A percentile compares a stretch with the other conserved stretches of the same genome.
Conservation (phyloP, 2,797 vertebrate genomes). For the Zalophus californianus region DNA sequence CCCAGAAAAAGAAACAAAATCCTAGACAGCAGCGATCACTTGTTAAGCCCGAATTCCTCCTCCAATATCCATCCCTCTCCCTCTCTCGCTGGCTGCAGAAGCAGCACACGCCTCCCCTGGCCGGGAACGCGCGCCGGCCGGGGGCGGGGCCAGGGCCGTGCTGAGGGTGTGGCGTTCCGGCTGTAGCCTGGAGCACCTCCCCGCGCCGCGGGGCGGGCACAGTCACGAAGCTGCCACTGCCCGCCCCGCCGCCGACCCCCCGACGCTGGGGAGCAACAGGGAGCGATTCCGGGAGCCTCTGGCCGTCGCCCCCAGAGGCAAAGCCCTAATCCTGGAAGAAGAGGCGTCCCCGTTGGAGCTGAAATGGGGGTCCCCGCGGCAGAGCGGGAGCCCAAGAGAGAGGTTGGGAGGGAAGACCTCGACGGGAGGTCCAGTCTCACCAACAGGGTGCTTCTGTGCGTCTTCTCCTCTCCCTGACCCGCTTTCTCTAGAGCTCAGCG, state of each 20-base stretch:
- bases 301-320: background rate
- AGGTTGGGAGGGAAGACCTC: background rate
- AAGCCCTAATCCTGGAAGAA: background rate
- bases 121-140: conserved; percentile 71
- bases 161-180: conserved; percentile 74
- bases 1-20: conserved; percentile 64
- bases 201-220: background rate
- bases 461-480: background rate
- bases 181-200: conserved; percentile 48
- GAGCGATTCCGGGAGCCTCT: background rate
- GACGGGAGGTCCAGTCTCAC: background rate
- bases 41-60: conserved; percentile 76
- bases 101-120: conserved; percentile 82
- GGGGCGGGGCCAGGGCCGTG: conserved; percentile 77
- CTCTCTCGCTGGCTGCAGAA: conserved; percentile 54
- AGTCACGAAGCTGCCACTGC: conserved; percentile 62
- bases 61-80: conserved; percentile 52
- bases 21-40: conserved; percentile 75
- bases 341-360: background rate
- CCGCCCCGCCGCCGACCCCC: background rate
- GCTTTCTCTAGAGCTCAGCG: background rate
- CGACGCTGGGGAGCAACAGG: background rate
- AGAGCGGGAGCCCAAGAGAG: background rate
- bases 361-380: background rate
- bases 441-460: background rate